Evolutionary conservation across 2,113 vertebrate genomes (phyloP).

Genomic region (Scartelaos histophorus): DNA sequence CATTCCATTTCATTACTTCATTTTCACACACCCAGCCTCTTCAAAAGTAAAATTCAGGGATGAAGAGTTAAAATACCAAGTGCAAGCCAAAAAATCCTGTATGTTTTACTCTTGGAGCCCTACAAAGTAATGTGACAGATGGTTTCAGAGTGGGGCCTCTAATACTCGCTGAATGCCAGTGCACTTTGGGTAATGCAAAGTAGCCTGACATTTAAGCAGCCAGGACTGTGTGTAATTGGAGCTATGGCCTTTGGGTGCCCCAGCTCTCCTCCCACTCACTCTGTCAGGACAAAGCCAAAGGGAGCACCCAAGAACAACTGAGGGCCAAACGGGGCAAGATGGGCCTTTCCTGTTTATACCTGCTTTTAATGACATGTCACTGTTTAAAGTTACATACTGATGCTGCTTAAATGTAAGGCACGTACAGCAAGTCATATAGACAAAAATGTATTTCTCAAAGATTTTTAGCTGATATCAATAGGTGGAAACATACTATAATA

Average conservation of each 20-base stretch:
- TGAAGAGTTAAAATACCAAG: conserved; percentile 19
- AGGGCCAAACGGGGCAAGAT: conserved; percentile 32
- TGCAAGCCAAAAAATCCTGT: conserved; percentile 4
- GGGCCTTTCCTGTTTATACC: conserved; percentile 17
- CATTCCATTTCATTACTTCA: too few species aligned
- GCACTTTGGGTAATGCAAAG: conserved; percentile 72
- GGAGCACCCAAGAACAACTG: conserved; percentile 36
- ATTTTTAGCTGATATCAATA: neutral
- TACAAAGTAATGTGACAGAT: conserved; percentile 62
- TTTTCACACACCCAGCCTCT: conserved; percentile 14
- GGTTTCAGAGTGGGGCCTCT: conserved; percentile 50
- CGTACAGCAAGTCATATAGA: neutral
- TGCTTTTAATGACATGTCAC: conserved; percentile 32
- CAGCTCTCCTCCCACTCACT: conserved; percentile 52
- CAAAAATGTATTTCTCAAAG: neutral
- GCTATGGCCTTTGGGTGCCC: conserved; percentile 68
- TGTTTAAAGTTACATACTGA: neutral
- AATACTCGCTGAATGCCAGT: conserved; percentile 69
- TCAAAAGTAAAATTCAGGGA: conserved; percentile 21
- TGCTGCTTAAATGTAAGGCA: too few species aligned
- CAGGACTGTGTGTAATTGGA: conserved; percentile 69
- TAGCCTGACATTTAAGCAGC: conserved; percentile 77
- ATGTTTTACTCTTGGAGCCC: conserved; percentile 35
- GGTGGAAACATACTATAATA: neutral
- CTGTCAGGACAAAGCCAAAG: conserved; percentile 57